Conservation (phyloP, 2,888 invertebrate species). For the Colletes collaris region DNA sequence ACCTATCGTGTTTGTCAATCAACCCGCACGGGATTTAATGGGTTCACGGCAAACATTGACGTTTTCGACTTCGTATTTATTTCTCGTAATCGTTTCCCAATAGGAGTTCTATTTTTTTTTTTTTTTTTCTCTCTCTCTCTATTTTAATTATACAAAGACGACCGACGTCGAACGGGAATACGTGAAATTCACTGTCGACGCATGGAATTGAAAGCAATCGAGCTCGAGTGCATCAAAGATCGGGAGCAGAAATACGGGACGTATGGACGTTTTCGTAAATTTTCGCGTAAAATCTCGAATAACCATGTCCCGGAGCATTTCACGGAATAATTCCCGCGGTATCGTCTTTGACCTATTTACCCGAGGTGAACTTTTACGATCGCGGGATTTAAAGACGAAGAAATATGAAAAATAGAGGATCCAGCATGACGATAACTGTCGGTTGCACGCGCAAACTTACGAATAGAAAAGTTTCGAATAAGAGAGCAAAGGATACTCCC, state of each 20-base stretch:
- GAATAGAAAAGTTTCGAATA: slow-evolving; percentile 36
- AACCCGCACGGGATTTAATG: neutral
- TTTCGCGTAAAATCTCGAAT: neutral
- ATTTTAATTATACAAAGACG: neutral
- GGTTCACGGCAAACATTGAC: no score
- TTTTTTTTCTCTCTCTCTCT: neutral
- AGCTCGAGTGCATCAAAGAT: neutral
- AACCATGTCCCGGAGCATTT: slow-evolving; percentile 1
- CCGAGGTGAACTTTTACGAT: slow-evolving; percentile 18
- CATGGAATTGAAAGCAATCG: neutral
- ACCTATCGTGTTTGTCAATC: no score
- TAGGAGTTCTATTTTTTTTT: no score
- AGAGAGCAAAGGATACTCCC: slow-evolving; percentile 12
- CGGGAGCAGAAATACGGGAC: neutral
- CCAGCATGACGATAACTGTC: slow-evolving; percentile 30
- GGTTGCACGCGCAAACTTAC: slow-evolving; percentile 27
- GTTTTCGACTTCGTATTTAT: no score
- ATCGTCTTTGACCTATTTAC: slow-evolving; percentile 33
- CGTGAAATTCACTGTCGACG: neutral
- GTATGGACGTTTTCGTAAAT: neutral
- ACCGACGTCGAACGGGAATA: neutral
- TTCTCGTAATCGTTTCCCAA: no score
- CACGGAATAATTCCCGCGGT: slow-evolving; percentile 7
- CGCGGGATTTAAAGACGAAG: slow-evolving; percentile 15
- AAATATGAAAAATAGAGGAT: slow-evolving; percentile 33